Evolutionary conservation across 2,113 vertebrate genomes (phyloP), one percentile per base, ranked within the genome.

Genomic region (Ophthalmolycus amberensis): DNA sequence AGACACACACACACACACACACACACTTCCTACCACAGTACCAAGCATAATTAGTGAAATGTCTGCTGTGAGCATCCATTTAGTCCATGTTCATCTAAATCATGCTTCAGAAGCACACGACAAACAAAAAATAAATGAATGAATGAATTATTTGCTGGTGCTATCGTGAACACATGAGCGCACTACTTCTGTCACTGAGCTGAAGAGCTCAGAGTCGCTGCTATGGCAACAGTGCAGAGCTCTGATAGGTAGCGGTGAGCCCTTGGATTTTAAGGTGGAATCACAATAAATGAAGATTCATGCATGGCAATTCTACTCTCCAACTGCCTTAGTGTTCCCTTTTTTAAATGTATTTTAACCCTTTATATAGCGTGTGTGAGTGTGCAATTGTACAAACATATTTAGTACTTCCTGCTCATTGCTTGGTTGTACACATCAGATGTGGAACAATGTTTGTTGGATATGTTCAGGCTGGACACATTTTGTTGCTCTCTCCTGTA

Each of bases 221-320:
- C 84, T 69, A 81, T 87, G 77, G 89, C 84, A 88, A 88, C 89
- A 68, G 78, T 68, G 67, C 52, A 58, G 84, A 62, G 71, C 71
- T 80, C 27, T 54, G 79, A 86, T 44, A 67, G 69, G 75, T 78
- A 38, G 71, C 16, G 50, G 32, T 60, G 77, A 85, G 83, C 71
- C 15, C n/a, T 38, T 44, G 52, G 62, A 65, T 75, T 85, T 82
- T 59, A 84, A 75, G 40, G 58, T 76, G 56, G 52, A 87, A 37
- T 66, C 5, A 25, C 37, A 83, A 59, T 46, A 9, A 79, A 82
- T 78, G 64, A 75, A 85, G 80, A 78, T 59, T 68, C 34, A 69
- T 71, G 59, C 48, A n/a, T 25, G 42, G 72, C 25, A 16, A 70
- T 46, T 37, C 58, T 44, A 56, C 58, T 25, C 42, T 75, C 9